Evolutionary conservation across 92 coral and sea anemone species (phyloP).

Genomic region (Umimayanthus kanabou): DNA sequence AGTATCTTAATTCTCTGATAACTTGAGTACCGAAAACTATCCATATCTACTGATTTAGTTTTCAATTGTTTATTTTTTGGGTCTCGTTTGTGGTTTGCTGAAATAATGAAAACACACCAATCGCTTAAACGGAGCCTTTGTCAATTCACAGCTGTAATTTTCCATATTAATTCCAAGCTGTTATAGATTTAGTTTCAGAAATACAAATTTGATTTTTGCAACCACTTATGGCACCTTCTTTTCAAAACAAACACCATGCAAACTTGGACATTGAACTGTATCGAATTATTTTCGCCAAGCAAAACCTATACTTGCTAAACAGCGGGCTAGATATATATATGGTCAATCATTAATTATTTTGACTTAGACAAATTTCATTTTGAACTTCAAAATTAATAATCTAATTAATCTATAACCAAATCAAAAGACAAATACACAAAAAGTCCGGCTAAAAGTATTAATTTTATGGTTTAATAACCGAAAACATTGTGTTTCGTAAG

Average conservation of each 20-base stretch:
- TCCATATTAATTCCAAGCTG: neutral
- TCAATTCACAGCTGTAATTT: neutral
- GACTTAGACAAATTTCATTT: neutral
- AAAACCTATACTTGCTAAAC: neutral
- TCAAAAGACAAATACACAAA: neutral
- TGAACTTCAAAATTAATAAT: neutral
- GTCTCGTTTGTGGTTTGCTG: neutral
- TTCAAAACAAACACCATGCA: neutral
- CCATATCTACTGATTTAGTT: neutral
- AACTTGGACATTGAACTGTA: neutral
- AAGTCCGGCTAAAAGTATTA: neutral
- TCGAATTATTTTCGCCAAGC: neutral
- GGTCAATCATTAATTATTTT: neutral
- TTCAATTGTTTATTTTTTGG: neutral
- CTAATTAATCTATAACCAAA: neutral
- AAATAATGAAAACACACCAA: neutral
- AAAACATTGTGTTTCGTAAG: neutral
- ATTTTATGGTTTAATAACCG: neutral
- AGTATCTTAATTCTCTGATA: neutral
- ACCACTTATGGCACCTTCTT: neutral
- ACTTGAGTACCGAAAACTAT: neutral
- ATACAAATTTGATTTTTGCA: neutral
- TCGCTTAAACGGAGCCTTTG: neutral
- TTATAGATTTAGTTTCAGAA: neutral
- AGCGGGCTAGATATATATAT: no score